Percentiles rank a stretch among this genome's conserved stretches.
These are phyloP conservation scores for Paracentrotus lividus DNA, from an alignment of 53 echinoderm and acorn worm genomes.

Conservation along the genomic window DNA sequence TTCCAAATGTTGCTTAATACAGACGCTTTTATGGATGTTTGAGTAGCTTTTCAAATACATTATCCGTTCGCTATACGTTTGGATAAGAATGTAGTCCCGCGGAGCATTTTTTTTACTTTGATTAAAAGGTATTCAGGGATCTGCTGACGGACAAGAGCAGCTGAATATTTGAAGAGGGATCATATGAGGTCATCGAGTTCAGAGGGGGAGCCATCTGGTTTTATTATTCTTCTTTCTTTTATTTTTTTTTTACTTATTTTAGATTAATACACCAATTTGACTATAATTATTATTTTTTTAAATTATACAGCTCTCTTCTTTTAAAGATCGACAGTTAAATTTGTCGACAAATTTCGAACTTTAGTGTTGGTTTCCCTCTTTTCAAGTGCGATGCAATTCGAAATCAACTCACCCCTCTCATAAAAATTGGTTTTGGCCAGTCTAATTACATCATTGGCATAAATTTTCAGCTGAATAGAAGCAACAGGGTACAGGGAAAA, in stretches of 20 bases:
- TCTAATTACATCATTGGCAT: constrained; percentile 12
- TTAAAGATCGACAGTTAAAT: no score
- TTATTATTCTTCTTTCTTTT: background rate
- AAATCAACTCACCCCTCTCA: background rate
- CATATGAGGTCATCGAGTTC: constrained; percentile 36
- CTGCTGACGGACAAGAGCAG: constrained; percentile 50
- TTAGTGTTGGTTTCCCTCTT: background rate
- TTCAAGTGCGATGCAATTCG: background rate
- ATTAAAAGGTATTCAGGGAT: constrained; percentile 40
- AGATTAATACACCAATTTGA: background rate
- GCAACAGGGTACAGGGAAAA: background rate
- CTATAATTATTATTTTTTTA: background rate
- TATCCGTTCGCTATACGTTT: background rate
- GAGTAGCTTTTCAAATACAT: background rate
- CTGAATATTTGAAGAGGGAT: constrained; percentile 61
- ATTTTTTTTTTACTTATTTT: background rate
- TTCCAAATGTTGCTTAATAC: background rate
- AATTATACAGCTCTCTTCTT: background rate
- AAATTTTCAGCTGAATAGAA: background rate
- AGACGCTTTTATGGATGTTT: background rate
- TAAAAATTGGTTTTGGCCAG: background rate
- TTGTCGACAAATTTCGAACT: background rate
- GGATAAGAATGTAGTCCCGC: constrained; percentile 53
- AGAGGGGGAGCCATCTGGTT: constrained; percentile 29
- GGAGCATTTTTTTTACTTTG: constrained; percentile 42